These are phyloP conservation scores for Drepana falcataria DNA, from an alignment of 2,888 invertebrate species.

Conservation along the genomic window DNA sequence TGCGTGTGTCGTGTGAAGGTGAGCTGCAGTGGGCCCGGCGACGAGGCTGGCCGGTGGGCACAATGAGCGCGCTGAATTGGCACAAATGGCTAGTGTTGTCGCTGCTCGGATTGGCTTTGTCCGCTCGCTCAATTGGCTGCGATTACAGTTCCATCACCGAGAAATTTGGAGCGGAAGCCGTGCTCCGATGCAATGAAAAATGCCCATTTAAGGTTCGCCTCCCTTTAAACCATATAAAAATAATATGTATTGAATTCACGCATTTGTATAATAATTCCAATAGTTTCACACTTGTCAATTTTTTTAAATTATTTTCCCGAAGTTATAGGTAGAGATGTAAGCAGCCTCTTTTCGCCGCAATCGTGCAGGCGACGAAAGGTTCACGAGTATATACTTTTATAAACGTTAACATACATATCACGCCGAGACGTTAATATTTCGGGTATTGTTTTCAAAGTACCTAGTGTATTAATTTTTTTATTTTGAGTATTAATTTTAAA, in stretches of 20 bases:
- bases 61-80: conserved; percentile 75
- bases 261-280: conserved; percentile 31
- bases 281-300: too few species aligned
- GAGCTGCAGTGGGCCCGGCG: conserved; percentile 43
- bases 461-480: too few species aligned
- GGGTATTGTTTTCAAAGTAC: too few species aligned
- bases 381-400: too few species aligned
- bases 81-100: conserved; percentile 76
- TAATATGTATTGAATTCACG: conserved; percentile 3
- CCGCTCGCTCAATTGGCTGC: conserved; percentile 76
- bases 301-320: too few species aligned
- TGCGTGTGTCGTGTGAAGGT: conserved; percentile 44
- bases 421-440: too few species aligned
- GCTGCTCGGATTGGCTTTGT: conserved; percentile 77
- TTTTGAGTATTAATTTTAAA: too few species aligned
- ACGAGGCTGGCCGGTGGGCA: conserved; percentile 43
- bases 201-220: conserved; percentile 72
- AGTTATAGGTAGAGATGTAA: too few species aligned
- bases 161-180: conserved; percentile 77
- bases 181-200: conserved; percentile 72
- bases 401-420: too few species aligned
- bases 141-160: conserved; percentile 76
- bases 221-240: conserved; percentile 7
- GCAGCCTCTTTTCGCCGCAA: too few species aligned
- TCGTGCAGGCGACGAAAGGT: too few species aligned